phyloP scores from a whole-genome alignment of 2,113 vertebrate genomes.

The Oreochromis aureus region DNA sequence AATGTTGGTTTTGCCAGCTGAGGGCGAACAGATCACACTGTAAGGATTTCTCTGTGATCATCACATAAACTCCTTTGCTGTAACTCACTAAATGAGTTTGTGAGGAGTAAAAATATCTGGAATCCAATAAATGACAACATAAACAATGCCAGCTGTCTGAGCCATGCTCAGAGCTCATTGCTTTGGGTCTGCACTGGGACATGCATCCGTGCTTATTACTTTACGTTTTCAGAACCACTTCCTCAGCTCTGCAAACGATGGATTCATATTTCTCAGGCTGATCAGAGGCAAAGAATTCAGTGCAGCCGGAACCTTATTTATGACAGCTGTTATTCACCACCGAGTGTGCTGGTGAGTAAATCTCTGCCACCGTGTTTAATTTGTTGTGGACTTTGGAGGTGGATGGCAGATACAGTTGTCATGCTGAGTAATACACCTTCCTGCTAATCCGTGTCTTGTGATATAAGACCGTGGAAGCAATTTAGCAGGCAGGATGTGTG shows the following conservation, averaged over 20 bases:
- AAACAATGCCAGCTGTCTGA: background rate
- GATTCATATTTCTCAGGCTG: slow-evolving; percentile 27
- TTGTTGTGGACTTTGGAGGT: slow-evolving; percentile 37
- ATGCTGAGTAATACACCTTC: slow-evolving; percentile 31
- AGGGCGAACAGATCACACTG: background rate
- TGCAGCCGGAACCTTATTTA: slow-evolving; percentile 31
- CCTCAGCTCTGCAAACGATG: background rate
- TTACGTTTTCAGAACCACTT: slow-evolving; percentile 2
- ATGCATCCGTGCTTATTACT: background rate
- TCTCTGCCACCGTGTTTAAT: slow-evolving; percentile 48
- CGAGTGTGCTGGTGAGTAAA: slow-evolving; percentile 27
- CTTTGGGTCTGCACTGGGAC: background rate
- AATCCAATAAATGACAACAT: background rate
- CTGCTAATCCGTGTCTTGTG: slow-evolving; percentile 7
- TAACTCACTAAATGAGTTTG: background rate
- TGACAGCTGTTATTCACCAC: slow-evolving; percentile 36
- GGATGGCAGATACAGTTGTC: slow-evolving; percentile 45
- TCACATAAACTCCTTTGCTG: background rate
- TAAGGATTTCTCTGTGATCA: background rate
- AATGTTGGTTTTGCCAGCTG: background rate
- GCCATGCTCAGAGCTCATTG: background rate
- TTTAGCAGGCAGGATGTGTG: background rate
- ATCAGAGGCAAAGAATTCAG: background rate
- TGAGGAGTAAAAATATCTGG: background rate
- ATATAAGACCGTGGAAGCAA: slow-evolving; percentile 33